Conservation (phyloP, 2,888 invertebrate species). For the Caenorhabditis uteleia region DNA sequence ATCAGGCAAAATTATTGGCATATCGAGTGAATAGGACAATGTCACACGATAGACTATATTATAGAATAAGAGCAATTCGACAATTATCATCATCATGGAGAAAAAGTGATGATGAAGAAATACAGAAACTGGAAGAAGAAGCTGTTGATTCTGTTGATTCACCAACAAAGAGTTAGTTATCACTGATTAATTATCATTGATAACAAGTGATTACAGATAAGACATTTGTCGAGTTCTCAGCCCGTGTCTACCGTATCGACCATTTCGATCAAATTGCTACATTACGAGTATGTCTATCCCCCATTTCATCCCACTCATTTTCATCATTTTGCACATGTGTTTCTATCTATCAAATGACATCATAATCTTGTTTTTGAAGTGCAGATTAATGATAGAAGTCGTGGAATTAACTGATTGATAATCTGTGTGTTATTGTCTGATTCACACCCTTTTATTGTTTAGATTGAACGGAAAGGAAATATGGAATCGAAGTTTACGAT, state of each 20-base stretch:
- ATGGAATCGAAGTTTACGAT: constrained; percentile 33
- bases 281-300: constrained; percentile 40
- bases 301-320: too few relatives aligned
- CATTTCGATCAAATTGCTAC: constrained; percentile 33
- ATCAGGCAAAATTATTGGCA: constrained; percentile 72
- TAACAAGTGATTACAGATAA: background rate
- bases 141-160: constrained; percentile 17
- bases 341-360: too few relatives aligned
- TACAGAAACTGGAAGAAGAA: constrained; percentile 30
- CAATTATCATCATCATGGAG: constrained; percentile 49
- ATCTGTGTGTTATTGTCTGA: constrained; percentile 2
- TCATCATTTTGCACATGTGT: too few relatives aligned
- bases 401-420: background rate
- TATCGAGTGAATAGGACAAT: constrained; percentile 74
- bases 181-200: background rate
- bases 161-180: constrained; percentile 14
- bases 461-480: constrained; percentile 55
- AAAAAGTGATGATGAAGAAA: constrained; percentile 46
- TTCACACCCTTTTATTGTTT: constrained; percentile 11
- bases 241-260: constrained; percentile 49
- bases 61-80: constrained; percentile 73
- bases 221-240: constrained; percentile 56
- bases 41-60: constrained; percentile 75
- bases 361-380: too few relatives aligned
- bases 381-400: background rate